Base-by-base conservation (phyloP, 2,888 invertebrate species). In the Penaeus monodon region DNA sequence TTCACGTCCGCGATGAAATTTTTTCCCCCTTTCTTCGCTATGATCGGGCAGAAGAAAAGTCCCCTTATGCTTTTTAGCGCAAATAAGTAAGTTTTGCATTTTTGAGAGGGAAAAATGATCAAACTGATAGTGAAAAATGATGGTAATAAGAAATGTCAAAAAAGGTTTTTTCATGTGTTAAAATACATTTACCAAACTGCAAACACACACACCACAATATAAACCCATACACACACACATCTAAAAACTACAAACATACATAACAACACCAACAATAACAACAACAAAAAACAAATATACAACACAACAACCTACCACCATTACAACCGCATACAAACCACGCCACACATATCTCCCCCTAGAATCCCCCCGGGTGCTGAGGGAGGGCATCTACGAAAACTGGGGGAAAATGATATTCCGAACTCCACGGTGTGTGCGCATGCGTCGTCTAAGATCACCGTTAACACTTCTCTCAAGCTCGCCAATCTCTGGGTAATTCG, bases 11-110 rank as follows among this genome's bases (percentile, higher is more conserved):
- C 74, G 74, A 74, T 29, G 33, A 4, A n/a, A 38, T 74, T 74
- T 6, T 12, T 74, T 29, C 74, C 74, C 74, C 33, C 38, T 3
- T 38, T 33, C 29, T 74, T 29, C 14, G 27, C 33, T 8, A 74
- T 74, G 74, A 33, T 74, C 33, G 74, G 29, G 1, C 74, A 27
- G 29, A 74, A 74, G 33, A 29, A 74, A 6, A 74, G 33, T 20
- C 74, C 74, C 14, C 82, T 82, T 14, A 64, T 82, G 3, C 82
- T 64, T 17, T 22, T 82, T 38, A 82, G 82, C 68, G 64, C 22
- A 73, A 74, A 49, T 44, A 29, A 66, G 68, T 44, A 29, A 44
- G 57, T 12, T 33, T 22, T 44, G 12, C 38, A 14, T 7, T 79
- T 33, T 57, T 79, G 44, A n/a, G n/a, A 22, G 49, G n/a, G 0